These are phyloP conservation scores for Pipra filicauda DNA, from an alignment of 2,113 vertebrate species.

Conservation along the genomic window DNA sequence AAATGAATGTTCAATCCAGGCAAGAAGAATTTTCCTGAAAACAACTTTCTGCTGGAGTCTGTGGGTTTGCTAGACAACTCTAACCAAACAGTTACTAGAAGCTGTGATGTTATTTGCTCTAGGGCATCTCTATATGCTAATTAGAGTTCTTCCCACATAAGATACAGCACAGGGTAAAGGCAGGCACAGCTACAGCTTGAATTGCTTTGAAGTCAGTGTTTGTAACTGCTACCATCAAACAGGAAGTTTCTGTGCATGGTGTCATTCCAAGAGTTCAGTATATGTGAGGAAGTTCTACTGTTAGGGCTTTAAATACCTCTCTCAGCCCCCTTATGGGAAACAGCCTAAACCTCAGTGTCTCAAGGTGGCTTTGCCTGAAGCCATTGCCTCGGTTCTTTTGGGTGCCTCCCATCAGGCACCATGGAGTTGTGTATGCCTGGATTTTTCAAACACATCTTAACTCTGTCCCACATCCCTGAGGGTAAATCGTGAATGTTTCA, in stretches of 20 bases:
- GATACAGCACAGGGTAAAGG: not conserved
- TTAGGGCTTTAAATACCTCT: not conserved
- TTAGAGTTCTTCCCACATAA: not conserved
- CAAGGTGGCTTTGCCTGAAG: not conserved
- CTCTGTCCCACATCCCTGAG: rapidly evolving
- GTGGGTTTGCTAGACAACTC: not conserved
- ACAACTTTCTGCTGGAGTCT: not conserved
- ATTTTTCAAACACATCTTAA: not conserved
- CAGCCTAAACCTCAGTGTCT: not conserved
- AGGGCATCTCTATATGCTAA: not conserved
- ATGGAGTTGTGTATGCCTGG: not conserved
- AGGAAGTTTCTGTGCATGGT: not conserved
- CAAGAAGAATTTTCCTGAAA: not conserved
- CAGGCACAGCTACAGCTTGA: not conserved
- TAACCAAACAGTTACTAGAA: not conserved
- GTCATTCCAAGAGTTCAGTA: not conserved
- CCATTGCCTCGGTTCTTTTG: not conserved
- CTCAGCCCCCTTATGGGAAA: rapidly evolving
- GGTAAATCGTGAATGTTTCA: not conserved
- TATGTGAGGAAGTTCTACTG: not conserved
- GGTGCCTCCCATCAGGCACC: not conserved
- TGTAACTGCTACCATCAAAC: not conserved
- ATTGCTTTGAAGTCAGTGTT: not conserved
- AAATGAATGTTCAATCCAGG: not conserved
- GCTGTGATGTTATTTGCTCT: not conserved